These are phyloP conservation scores for Sitta carolinensis DNA, from an alignment of 2,797 vertebrate genomes.

Conservation along the genomic window DNA sequence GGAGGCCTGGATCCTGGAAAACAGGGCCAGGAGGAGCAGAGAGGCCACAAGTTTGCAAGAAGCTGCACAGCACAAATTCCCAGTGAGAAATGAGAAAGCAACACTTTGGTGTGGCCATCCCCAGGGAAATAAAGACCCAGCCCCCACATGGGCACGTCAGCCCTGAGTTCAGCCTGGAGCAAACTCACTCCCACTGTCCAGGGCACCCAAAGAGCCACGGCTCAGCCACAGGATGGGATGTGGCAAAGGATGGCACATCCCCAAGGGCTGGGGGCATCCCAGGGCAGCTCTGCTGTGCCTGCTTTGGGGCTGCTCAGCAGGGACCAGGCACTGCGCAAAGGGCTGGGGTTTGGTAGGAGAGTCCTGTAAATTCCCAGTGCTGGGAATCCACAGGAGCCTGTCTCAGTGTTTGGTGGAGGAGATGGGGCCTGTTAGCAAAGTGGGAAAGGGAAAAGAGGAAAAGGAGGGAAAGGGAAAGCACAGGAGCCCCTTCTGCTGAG, in stretches of 20 bases:
- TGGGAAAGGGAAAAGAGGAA: neutral
- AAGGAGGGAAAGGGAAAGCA: neutral
- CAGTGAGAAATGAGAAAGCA: neutral
- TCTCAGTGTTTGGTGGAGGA: neutral
- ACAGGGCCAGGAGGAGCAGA: neutral
- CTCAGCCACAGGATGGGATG: fast-evolving
- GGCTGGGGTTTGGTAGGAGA: neutral
- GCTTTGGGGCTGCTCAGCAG: neutral
- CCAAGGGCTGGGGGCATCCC: fast-evolving
- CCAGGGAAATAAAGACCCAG: neutral
- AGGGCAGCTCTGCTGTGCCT: neutral
- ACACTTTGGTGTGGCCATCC: fast-evolving
- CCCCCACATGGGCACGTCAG: fast-evolving
- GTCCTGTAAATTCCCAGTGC: neutral
- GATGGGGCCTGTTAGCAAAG: neutral
- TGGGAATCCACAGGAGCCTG: neutral
- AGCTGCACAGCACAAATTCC: fast-evolving
- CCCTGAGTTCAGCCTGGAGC: neutral
- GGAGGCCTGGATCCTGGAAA: neutral
- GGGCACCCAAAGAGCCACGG: fast-evolving
- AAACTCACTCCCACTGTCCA: neutral
- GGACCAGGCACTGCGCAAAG: neutral
- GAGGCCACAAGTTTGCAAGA: neutral
- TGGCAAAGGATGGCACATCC: neutral
- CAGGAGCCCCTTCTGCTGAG: neutral